These are phyloP conservation scores for Acanthaster planci DNA, from an alignment of 35 echinoderm and acorn worm genomes.

Conservation along the genomic window DNA sequence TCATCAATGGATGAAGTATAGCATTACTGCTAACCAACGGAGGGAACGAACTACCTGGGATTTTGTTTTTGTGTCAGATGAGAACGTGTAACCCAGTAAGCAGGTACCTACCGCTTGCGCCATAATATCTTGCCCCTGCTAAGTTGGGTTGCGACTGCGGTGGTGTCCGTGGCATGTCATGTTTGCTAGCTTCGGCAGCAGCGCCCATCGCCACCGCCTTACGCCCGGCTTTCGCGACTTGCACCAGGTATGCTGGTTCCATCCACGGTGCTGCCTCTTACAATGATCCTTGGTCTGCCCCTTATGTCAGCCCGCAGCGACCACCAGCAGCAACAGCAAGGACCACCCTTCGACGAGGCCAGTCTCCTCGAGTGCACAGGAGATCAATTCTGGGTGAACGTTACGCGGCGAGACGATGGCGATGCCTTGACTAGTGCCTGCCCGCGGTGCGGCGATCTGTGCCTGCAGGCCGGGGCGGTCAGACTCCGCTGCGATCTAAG, in stretches of 20 bases:
- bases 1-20: no score
- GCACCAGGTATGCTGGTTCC: constrained; percentile 15
- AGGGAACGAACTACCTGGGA: no score
- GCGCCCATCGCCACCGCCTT: background rate
- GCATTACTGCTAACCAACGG: no score
- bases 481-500: constrained; percentile 48
- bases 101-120: no score
- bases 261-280: constrained; percentile 11
- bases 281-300: constrained; percentile 12
- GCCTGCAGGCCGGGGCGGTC: constrained; percentile 27
- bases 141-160: background rate
- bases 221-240: background rate
- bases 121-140: no score
- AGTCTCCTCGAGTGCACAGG: background rate
- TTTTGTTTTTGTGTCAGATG: no score
- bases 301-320: background rate
- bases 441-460: constrained; percentile 41
- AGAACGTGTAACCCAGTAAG: no score
- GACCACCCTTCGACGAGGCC: background rate
- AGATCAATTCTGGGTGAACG: constrained; percentile 39
- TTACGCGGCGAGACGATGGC: constrained; percentile 40
- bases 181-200: background rate
- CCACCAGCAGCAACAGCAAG: background rate
- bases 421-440: constrained; percentile 40
- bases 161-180: constrained; percentile 15